phyloP scores from a whole-genome alignment of 2,888 invertebrate species.

The Papilio protenor region DNA sequence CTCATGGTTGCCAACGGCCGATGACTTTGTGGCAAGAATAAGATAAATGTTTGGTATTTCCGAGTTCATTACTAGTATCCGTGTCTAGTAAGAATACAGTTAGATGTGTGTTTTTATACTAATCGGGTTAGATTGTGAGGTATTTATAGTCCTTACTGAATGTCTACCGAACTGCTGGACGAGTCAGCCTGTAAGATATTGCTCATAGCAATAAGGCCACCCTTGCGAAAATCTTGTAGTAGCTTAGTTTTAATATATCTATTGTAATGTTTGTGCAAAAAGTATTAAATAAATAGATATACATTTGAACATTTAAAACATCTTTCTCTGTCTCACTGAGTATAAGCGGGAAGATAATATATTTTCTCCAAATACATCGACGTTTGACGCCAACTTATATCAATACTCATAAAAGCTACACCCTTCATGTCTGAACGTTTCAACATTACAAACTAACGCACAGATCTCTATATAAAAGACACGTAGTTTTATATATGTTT shows the following conservation, averaged over 20 bases:
- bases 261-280: too few relatives aligned
- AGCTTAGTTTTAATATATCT: too few relatives aligned
- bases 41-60: constrained; percentile 22
- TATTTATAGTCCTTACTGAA: too few relatives aligned
- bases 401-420: neutral
- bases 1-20: constrained; percentile 12
- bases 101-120: neutral
- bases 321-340: neutral
- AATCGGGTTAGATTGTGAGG: neutral
- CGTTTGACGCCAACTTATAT: neutral
- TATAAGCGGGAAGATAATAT: neutral
- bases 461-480: constrained; percentile 4
- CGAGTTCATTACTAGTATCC: neutral
- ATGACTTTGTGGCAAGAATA: constrained; percentile 10
- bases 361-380: neutral
- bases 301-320: too few relatives aligned
- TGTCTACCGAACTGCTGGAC: too few relatives aligned
- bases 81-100: neutral
- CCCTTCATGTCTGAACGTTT: neutral
- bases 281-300: too few relatives aligned
- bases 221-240: too few relatives aligned
- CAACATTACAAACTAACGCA: neutral
- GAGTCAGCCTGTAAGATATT: too few relatives aligned
- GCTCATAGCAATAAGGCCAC: too few relatives aligned
- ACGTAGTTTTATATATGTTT: constrained; percentile 4